Base-by-base conservation (phyloP, 2,888 invertebrate species). In the Nebria salina region DNA sequence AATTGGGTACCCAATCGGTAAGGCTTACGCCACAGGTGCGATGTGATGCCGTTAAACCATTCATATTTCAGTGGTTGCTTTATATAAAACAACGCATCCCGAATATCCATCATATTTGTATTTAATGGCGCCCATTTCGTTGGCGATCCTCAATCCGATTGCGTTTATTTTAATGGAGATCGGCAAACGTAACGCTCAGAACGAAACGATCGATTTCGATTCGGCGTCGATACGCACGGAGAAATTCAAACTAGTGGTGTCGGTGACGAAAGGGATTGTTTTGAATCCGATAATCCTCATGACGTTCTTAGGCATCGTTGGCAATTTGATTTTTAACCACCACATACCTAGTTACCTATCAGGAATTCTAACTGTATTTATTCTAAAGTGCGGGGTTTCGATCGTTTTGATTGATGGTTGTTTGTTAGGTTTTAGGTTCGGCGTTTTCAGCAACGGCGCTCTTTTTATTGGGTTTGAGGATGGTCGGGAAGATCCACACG, bases 1-100 rank as follows among this genome's bases (percentile, higher is more conserved):
- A 25, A 93, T 98, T 85, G 98, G 98, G 83, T 97, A 95, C 90
- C 98, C 98, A 6, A 97, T 98, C 85, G 94, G 97, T 96, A 91
- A 93, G 91, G 11, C 20, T 70, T 6, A 70, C 20, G 11, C 20
- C 34, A 2, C 2, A 34, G 1, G 4, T 34, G 4, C 34, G 34
- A 2, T 34, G 34, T 20, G 20, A 20, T 20, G 20, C 20, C 20
- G 34, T 25, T 70, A 26, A 4, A 20, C 20, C 5, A n/a, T 11
- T 66, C 1, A 26, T 70, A 26, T 82, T 90, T 84, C 90, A 96
- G 96, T 98, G 77, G 92, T 92, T 86, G 97, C 98, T 26, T 90
- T 98, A 25, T 98, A 98, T 88, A 91, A 93, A 83, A 92, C 93
- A 82, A 92, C 93, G 5, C 97, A 98, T 90, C 96, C 97, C 0